phyloP scores from a whole-genome alignment of 2,888 invertebrate genomes.

The Amblyteles armatorius region DNA sequence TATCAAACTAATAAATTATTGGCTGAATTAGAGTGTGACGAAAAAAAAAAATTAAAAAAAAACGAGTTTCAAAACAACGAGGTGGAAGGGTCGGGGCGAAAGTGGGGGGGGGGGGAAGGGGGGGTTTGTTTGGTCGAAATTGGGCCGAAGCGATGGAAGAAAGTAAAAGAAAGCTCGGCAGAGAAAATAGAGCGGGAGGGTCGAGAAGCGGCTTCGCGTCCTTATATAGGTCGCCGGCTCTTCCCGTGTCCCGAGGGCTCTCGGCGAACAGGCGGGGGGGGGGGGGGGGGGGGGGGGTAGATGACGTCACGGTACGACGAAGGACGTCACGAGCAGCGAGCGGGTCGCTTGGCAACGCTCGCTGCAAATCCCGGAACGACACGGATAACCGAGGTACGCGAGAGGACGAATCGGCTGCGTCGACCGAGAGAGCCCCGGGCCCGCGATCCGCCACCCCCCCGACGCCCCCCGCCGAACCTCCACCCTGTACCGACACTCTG shows the following conservation, averaged over 20 bases:
- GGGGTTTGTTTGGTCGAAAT: background rate
- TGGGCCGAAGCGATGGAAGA: constrained; percentile 35
- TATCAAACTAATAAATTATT: constrained; percentile 1
- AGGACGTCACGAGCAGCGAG: constrained; percentile 69
- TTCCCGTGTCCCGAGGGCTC: constrained; percentile 15
- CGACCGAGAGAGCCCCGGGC: constrained; percentile 16
- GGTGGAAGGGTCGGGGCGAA: constrained; percentile 22
- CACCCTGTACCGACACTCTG: constrained; percentile 2
- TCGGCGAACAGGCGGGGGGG: background rate
- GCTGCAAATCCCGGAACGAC: constrained; percentile 79
- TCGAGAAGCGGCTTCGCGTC: background rate
- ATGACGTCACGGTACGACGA: constrained; percentile 75
- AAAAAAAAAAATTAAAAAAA: background rate
- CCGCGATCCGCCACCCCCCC: background rate
- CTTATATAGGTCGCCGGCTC: constrained; percentile 43
- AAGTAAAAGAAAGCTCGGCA: constrained; percentile 40
- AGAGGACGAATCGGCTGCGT: constrained; percentile 17
- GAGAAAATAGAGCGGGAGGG: constrained; percentile 34
- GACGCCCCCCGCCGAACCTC: background rate
- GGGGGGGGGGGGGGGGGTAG: background rate
- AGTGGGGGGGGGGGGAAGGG: background rate
- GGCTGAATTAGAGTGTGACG: background rate
- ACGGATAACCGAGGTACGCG: constrained; percentile 55
- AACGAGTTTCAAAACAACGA: constrained; percentile 21
- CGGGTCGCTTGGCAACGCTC: constrained; percentile 75